A percentile compares a stretch with the other conserved stretches of the same genome.
Conservation (phyloP, 2,888 invertebrate genomes). For the Heliconius ismenius region DNA sequence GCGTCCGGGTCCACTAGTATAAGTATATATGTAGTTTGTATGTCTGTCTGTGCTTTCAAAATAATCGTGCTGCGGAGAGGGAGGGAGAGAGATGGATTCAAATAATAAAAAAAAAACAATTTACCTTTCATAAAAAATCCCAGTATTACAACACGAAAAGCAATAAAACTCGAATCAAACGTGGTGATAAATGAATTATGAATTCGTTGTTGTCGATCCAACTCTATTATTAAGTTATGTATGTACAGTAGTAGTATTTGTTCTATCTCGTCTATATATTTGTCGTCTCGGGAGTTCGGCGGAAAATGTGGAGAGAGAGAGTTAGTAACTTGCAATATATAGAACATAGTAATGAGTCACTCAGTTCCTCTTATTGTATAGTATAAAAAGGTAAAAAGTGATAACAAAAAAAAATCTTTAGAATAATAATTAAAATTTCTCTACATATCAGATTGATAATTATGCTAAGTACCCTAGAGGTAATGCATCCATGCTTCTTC, state of each 20-base stretch:
- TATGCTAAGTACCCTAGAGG: neutral
- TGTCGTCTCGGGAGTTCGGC: neutral
- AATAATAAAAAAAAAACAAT: too few species aligned
- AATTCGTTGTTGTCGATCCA: constrained; percentile 30
- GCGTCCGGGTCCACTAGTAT: too few species aligned
- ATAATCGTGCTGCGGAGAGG: too few species aligned
- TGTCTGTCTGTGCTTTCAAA: too few species aligned
- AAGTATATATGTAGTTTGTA: too few species aligned
- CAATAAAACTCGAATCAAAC: constrained; percentile 22
- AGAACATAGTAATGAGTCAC: neutral
- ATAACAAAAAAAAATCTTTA: neutral
- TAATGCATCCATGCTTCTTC: neutral
- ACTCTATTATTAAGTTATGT: constrained; percentile 23
- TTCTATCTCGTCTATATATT: neutral
- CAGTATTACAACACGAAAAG: constrained; percentile 17
- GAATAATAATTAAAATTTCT: neutral
- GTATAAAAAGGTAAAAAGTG: neutral
- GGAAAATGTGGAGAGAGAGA: too few species aligned
- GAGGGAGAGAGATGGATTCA: too few species aligned
- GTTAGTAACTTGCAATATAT: neutral
- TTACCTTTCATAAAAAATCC: too few species aligned
- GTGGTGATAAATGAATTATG: constrained; percentile 27
- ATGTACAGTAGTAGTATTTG: neutral
- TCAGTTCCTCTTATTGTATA: neutral
- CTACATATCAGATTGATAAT: neutral